These are phyloP conservation scores for Pica pica DNA, from an alignment of 2,113 vertebrate genomes.

Conservation along the genomic window DNA sequence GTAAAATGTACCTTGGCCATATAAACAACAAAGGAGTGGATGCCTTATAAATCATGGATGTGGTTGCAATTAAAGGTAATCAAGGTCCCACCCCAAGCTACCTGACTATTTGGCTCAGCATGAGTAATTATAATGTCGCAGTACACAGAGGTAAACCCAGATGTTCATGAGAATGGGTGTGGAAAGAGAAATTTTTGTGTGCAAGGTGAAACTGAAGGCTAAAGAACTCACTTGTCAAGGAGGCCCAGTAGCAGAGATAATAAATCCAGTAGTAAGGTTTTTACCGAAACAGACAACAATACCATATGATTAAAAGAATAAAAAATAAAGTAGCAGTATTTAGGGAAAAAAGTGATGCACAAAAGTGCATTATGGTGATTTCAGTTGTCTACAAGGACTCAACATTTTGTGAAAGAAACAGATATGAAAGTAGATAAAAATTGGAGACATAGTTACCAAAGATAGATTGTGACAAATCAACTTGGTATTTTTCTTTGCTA, in stretches of 20 bases:
- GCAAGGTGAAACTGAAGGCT: background rate
- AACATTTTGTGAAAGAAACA: background rate
- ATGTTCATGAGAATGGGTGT: background rate
- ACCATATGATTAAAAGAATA: background rate
- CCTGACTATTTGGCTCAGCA: background rate
- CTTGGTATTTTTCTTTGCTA: background rate
- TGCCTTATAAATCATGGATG: background rate
- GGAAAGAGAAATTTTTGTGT: background rate
- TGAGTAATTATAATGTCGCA: background rate
- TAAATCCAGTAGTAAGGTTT: background rate
- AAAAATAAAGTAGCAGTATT: background rate
- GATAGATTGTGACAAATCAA: background rate
- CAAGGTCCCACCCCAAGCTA: background rate
- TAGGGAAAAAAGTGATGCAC: background rate
- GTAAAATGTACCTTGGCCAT: background rate
- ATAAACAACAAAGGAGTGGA: background rate
- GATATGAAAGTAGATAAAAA: background rate
- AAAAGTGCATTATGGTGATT: background rate
- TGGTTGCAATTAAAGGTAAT: background rate
- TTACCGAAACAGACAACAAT: background rate
- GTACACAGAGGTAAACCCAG: background rate
- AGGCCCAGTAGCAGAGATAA: background rate
- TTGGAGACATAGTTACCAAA: background rate
- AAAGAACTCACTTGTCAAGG: background rate
- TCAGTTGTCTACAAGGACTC: background rate